These are phyloP conservation scores for Apocrypta bakeri DNA, from an alignment of 1,140 invertebrate species.

Conservation along the genomic window DNA sequence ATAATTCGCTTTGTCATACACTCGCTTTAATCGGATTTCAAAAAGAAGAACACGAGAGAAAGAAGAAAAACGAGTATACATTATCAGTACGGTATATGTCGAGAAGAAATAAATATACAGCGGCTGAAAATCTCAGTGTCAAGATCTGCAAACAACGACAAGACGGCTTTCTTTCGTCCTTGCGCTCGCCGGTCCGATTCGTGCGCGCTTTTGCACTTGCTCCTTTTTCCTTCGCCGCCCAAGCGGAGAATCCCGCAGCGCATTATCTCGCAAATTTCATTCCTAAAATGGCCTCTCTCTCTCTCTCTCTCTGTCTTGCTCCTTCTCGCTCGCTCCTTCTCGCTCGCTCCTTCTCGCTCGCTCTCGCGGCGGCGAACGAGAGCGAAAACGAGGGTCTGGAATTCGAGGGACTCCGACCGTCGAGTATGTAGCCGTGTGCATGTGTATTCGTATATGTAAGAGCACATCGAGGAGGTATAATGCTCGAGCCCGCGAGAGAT, in stretches of 20 bases:
- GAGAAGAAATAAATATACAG: neutral
- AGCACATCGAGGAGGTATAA: neutral
- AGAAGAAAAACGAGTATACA: neutral
- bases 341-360: no score
- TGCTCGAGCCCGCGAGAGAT: neutral
- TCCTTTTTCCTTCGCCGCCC: conserved; percentile 36
- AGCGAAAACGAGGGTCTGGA: conserved; percentile 36
- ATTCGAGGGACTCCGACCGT: conserved; percentile 17
- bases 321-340: no score
- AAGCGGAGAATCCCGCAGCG: conserved; percentile 14
- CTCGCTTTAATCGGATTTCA: neutral
- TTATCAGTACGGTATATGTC: neutral
- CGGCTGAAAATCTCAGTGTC: neutral
- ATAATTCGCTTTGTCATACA: conserved; percentile 20
- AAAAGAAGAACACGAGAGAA: no score
- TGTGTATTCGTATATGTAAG: neutral
- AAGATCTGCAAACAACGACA: neutral
- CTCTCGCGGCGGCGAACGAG: conserved; percentile 26
- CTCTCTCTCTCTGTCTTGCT: no score
- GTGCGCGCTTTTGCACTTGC: conserved; percentile 13
- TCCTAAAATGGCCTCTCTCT: conserved; percentile 58
- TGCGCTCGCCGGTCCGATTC: no score
- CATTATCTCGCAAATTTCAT: conserved; percentile 60
- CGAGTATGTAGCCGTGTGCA: neutral
- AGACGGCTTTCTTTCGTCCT: conserved; percentile 18